Conservation (phyloP, 1,140 invertebrate species). For the Nixonia krombeini region DNA sequence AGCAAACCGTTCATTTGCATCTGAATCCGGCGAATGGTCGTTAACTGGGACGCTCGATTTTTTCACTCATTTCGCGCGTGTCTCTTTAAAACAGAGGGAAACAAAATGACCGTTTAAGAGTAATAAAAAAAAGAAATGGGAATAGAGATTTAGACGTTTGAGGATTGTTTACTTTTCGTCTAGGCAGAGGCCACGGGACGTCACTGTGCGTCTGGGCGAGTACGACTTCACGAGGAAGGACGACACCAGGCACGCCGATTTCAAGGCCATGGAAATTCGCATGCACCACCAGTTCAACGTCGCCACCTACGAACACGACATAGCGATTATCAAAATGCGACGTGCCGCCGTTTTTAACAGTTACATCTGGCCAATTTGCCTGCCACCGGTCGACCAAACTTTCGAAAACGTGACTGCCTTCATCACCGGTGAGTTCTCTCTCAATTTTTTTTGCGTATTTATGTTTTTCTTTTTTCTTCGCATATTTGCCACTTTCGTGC, state of each 20-base stretch:
- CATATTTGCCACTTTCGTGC: no score
- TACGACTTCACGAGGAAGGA: constrained; percentile 79
- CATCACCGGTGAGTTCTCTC: constrained; percentile 75
- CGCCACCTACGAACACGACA: constrained; percentile 82
- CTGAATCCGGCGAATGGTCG: no score
- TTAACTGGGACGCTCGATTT: no score
- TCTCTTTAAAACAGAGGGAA: no score
- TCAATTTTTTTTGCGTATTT: constrained; percentile 4
- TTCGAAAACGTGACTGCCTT: constrained; percentile 78
- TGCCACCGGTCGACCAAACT: constrained; percentile 77
- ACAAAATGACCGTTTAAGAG: no score
- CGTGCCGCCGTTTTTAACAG: constrained; percentile 79
- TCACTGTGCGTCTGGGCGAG: constrained; percentile 83
- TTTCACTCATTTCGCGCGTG: no score
- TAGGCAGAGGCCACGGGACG: constrained; percentile 75
- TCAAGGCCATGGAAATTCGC: constrained; percentile 76
- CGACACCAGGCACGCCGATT: constrained; percentile 78
- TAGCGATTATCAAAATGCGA: constrained; percentile 83
- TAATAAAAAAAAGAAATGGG: no score
- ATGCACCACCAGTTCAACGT: constrained; percentile 77
- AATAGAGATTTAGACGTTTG: neutral
- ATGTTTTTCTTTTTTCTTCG: no score
- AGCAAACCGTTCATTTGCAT: no score
- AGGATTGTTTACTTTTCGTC: constrained; percentile 23
- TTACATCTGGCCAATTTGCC: constrained; percentile 88